Conservation (phyloP, 92 coral and sea anemone species). For the Zoanthus sociatus region DNA sequence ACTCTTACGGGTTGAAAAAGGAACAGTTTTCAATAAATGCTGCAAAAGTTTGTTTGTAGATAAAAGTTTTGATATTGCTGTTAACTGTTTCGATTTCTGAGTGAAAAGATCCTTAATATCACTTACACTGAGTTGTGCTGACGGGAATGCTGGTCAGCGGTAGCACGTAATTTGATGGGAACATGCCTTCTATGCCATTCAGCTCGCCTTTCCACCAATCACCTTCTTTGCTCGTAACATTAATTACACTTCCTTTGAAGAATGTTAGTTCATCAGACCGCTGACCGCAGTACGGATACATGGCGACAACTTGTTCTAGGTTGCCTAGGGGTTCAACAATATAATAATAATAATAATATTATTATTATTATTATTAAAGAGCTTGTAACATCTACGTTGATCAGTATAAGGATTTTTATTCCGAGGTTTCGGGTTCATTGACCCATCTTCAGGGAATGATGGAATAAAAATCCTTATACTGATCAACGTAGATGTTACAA, state of each 20-base stretch:
- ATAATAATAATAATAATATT: neutral
- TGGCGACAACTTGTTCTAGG: conserved; percentile 95
- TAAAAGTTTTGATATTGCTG: too few species aligned
- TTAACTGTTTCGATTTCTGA: too few species aligned
- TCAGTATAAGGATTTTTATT: too few species aligned
- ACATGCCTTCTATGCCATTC: conserved; percentile 97
- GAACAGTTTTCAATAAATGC: too few species aligned
- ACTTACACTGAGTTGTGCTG: conserved; percentile 94
- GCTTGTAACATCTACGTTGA: too few species aligned
- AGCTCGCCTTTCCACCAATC: conserved; percentile 99
- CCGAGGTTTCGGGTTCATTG: too few species aligned
- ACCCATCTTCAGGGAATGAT: too few species aligned
- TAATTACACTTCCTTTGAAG: conserved; percentile 96
- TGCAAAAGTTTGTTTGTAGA: neutral
- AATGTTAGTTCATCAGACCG: conserved; percentile 93
- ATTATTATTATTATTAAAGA: too few species aligned
- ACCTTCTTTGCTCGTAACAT: conserved; percentile 88
- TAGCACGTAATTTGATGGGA: conserved; percentile 96
- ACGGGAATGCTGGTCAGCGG: conserved; percentile 86
- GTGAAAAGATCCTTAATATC: neutral
- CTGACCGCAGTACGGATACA: conserved; percentile 97
- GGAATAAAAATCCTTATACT: too few species aligned
- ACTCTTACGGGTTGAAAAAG: neutral
- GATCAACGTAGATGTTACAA: too few species aligned
- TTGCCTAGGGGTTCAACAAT: conserved; percentile 58